phyloP scores from a whole-genome alignment of 2,797 vertebrate genomes.

The Esox masquinongy region DNA sequence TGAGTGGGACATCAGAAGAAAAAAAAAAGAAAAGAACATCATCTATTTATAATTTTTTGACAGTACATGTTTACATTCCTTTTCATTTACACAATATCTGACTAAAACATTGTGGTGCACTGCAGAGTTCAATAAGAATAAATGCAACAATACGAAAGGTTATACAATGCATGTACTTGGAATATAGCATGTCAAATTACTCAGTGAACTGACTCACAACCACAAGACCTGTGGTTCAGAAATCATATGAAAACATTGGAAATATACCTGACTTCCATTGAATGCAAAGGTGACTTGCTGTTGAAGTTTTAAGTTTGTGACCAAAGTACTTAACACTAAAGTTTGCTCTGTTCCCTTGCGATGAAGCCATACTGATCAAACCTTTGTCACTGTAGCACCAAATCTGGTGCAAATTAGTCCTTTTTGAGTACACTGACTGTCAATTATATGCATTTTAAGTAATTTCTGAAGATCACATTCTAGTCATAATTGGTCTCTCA shows the following conservation, averaged over 20 bases:
- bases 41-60: constrained; percentile 95
- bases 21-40: constrained; percentile 66
- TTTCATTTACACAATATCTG: constrained; percentile 98
- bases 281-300: constrained; percentile 49
- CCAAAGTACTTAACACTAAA: constrained; percentile 61
- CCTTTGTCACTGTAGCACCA: constrained; percentile 41
- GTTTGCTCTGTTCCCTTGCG: constrained; percentile 43
- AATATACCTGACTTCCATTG: constrained; percentile 50
- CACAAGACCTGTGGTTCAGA: constrained; percentile 68
- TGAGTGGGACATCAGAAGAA: constrained; percentile 78
- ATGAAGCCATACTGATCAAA: constrained; percentile 51
- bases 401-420: constrained; percentile 38
- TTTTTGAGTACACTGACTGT: constrained; percentile 60
- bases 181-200: constrained; percentile 75
- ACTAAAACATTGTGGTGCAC: constrained; percentile 88
- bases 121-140: constrained; percentile 88
- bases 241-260: constrained; percentile 60
- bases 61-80: constrained; percentile 99
- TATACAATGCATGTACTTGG: constrained; percentile 82
- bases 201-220: constrained; percentile 71
- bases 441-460: constrained; percentile 31
- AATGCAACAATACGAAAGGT: constrained; percentile 86
- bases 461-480: constrained; percentile 56
- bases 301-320: constrained; percentile 48
- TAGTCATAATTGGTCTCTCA: constrained; percentile 50